phyloP scores from a whole-genome alignment of 2,113 vertebrate species.

The Anoplopoma fimbria region DNA sequence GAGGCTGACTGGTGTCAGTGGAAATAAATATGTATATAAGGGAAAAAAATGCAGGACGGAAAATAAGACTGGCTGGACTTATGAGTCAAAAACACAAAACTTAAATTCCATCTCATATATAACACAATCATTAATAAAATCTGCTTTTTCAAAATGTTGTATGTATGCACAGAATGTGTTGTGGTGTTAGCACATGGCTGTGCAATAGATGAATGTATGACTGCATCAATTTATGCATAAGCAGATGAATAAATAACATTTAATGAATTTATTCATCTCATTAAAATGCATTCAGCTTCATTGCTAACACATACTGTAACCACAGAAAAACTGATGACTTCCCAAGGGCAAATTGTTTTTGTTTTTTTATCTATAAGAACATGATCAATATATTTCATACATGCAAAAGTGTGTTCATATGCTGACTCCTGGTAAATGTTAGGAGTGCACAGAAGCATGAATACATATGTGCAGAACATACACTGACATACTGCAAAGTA shows the following conservation, averaged over 20 bases:
- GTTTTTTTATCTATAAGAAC: background rate
- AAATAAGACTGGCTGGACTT: background rate
- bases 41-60: slow-evolving; percentile 20
- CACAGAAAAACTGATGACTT: slow-evolving; percentile 23
- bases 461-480: slow-evolving; percentile 2
- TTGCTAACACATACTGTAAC: background rate
- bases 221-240: slow-evolving; percentile 33
- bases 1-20: slow-evolving; percentile 38
- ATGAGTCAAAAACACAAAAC: background rate
- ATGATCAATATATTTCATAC: slow-evolving; percentile 15
- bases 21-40: slow-evolving; percentile 60
- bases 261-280: slow-evolving; percentile 40
- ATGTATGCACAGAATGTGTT: slow-evolving; percentile 11
- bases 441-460: background rate
- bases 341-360: slow-evolving; percentile 21
- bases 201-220: slow-evolving; percentile 12
- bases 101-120: background rate
- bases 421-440: background rate
- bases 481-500: background rate
- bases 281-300: slow-evolving; percentile 25
- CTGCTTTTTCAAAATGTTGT: background rate
- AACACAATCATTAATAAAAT: background rate
- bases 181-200: background rate
- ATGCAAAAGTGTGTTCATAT: background rate
- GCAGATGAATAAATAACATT: slow-evolving; percentile 48